phyloP scores from a whole-genome alignment of 2,113 vertebrate species.

The Grammomys dolichurus region DNA sequence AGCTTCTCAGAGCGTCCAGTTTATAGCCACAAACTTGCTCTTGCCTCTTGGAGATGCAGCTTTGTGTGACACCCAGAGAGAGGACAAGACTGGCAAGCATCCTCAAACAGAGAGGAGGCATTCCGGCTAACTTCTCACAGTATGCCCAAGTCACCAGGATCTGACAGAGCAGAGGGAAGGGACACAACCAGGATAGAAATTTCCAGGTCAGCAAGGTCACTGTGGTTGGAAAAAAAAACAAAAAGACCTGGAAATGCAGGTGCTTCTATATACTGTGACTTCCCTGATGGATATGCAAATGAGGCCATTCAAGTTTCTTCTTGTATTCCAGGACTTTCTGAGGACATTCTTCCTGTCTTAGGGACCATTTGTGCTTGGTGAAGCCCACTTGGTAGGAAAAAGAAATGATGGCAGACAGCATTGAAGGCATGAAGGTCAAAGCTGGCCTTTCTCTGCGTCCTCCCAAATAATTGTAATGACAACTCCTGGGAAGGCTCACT shows the following conservation, averaged over 20 bases:
- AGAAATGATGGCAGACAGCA: conserved; percentile 25
- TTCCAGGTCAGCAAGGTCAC: background rate
- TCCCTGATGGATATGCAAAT: background rate
- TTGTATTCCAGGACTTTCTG: background rate
- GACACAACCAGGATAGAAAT: background rate
- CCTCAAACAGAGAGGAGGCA: background rate
- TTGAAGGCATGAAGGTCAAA: conserved; percentile 13
- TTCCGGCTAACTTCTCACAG: fast-evolving
- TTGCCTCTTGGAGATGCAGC: background rate
- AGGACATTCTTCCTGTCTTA: background rate
- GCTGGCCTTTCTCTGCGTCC: background rate
- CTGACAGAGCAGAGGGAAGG: background rate
- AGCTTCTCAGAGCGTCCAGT: background rate
- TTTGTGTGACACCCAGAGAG: background rate
- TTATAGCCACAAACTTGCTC: background rate
- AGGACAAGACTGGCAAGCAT: background rate
- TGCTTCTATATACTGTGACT: background rate
- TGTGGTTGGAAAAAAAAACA: fast-evolving
- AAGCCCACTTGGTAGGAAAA: background rate
- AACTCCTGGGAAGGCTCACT: background rate
- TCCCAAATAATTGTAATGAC: background rate
- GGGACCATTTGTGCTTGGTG: background rate
- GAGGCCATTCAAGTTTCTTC: background rate
- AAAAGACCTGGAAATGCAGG: background rate
- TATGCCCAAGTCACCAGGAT: fast-evolving